Percentiles rank a stretch among this genome's conserved stretches.
Conservation (phyloP, 2,888 invertebrate genomes). For the Catocala nupta region DNA sequence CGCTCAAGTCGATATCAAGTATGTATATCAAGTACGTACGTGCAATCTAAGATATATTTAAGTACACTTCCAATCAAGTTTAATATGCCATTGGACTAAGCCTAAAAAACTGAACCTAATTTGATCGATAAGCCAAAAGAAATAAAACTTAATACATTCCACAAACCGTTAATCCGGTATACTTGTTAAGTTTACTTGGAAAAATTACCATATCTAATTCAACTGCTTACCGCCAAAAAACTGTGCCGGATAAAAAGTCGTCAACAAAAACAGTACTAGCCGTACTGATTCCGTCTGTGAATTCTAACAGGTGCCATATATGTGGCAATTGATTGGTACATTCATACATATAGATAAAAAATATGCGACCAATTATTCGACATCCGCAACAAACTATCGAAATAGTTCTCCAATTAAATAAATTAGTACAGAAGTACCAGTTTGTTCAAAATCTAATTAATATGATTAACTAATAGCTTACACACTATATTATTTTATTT, state of each 20-base stretch:
- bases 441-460: too few species aligned
- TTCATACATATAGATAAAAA: constrained; percentile 30
- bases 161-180: background rate
- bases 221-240: constrained; percentile 19
- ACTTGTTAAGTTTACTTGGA: background rate
- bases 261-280: constrained; percentile 21
- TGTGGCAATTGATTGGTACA: constrained; percentile 42
- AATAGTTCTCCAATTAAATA: constrained; percentile 5
- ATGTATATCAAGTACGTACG: too few species aligned
- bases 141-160: background rate
- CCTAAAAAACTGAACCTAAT: too few species aligned
- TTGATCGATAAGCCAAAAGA: background rate
- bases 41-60: too few species aligned
- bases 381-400: constrained; percentile 12
- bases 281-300: constrained; percentile 24
- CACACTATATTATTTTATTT: too few species aligned
- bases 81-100: too few species aligned
- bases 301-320: constrained; percentile 29
- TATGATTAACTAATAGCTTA: too few species aligned
- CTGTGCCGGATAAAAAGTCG: constrained; percentile 26
- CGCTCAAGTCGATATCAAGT: too few species aligned
- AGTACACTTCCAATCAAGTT: too few species aligned
- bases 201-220: background rate
- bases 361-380: constrained; percentile 31
- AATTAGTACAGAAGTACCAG: background rate